phyloP scores from a whole-genome alignment of 2,113 vertebrate species.

The Xiphophorus hellerii region DNA sequence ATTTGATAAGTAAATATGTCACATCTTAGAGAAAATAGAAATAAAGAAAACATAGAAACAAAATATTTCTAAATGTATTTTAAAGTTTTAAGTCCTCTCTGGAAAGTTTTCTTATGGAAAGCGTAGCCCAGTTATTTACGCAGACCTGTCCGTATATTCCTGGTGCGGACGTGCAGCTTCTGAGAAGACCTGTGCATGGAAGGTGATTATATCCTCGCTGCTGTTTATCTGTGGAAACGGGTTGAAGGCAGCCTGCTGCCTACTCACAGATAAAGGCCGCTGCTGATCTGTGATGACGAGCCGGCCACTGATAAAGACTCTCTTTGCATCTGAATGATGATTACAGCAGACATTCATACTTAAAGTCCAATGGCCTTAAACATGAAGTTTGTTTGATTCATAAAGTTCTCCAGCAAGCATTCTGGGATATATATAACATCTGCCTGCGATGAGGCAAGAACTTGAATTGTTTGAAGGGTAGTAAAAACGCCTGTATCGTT shows the following conservation, averaged over 20 bases:
- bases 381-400: not conserved
- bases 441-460: not conserved
- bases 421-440: not conserved
- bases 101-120: not conserved
- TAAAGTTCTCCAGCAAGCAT: not conserved
- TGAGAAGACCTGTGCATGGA: constrained; percentile 72
- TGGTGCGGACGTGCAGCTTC: constrained; percentile 45
- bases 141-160: constrained; percentile 20
- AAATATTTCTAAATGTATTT: no score
- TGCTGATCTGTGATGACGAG: constrained; percentile 56
- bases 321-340: not conserved
- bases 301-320: constrained; percentile 69
- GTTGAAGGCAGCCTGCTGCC: constrained; percentile 64
- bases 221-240: constrained; percentile 72
- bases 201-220: constrained; percentile 71
- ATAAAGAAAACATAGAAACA: not conserved
- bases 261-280: constrained; percentile 71
- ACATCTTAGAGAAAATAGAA: not conserved
- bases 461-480: no score
- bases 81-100: not conserved
- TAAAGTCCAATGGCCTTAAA: not conserved
- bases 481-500: not conserved
- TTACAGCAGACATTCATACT: constrained; percentile 3
- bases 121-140: not conserved
- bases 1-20: not conserved